Conservation (phyloP, 2,888 invertebrate genomes). For the Drosophila peninsularis region DNA sequence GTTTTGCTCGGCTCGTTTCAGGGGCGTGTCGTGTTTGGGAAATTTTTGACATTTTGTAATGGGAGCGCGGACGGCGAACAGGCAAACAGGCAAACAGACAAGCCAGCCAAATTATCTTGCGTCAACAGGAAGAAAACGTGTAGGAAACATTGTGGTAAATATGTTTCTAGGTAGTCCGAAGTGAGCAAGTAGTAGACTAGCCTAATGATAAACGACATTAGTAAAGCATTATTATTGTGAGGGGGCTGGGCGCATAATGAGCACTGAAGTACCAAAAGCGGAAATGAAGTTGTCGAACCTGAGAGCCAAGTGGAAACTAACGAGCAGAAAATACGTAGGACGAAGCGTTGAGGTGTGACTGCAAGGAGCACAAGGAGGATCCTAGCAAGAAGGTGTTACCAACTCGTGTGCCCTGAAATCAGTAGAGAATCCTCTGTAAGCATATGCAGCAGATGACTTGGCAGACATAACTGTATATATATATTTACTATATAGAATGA, state of each 20-base stretch:
- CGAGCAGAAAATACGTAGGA: constrained; percentile 30
- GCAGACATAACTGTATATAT: no score
- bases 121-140: constrained; percentile 71
- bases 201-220: constrained; percentile 80
- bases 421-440: no score
- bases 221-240: constrained; percentile 30
- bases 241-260: constrained; percentile 45
- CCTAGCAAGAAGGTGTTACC: background rate
- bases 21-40: constrained; percentile 52
- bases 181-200: constrained; percentile 27
- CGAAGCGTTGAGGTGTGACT: background rate
- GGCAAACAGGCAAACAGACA: constrained; percentile 30
- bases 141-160: constrained; percentile 44
- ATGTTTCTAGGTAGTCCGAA: constrained; percentile 28
- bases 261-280: constrained; percentile 36
- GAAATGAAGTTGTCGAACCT: constrained; percentile 61
- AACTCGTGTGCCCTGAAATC: background rate
- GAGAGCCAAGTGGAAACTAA: constrained; percentile 30
- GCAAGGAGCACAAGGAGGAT: background rate
- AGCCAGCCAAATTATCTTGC: constrained; percentile 73
- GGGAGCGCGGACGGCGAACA: constrained; percentile 36
- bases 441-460: no score
- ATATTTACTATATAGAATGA: no score
- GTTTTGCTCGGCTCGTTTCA: constrained; percentile 56
- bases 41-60: constrained; percentile 78